These are phyloP conservation scores for Limenitis camilla DNA, from an alignment of 2,888 invertebrate species.

Conservation along the genomic window DNA sequence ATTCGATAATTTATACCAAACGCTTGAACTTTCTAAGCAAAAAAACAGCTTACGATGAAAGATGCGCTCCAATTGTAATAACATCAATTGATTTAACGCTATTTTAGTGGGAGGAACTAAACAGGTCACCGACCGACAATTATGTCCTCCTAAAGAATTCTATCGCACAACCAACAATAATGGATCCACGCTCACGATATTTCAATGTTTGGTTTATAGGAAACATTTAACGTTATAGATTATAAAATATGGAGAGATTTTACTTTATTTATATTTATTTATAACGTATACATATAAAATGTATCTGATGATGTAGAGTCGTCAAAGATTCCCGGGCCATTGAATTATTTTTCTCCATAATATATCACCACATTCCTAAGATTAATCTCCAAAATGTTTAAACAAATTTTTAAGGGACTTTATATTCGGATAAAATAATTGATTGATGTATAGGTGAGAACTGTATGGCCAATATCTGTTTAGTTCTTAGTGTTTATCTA, in stretches of 20 bases:
- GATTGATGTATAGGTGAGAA: too few species aligned
- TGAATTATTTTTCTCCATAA: too few species aligned
- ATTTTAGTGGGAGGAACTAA: constrained; percentile 70
- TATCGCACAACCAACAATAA: constrained; percentile 33
- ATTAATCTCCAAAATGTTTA: too few species aligned
- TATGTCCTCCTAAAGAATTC: constrained; percentile 66
- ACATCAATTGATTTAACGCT: constrained; percentile 73
- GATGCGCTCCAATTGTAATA: constrained; percentile 69
- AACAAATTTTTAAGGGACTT: too few species aligned
- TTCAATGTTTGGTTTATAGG: constrained; percentile 12
- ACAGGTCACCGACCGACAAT: constrained; percentile 70
- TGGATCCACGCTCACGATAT: constrained; percentile 27
- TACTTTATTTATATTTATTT: background rate
- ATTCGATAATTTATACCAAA: constrained; percentile 18
- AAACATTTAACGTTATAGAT: background rate
- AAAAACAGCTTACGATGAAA: constrained; percentile 49
- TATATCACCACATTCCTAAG: too few species aligned
- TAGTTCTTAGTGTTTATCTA: too few species aligned
- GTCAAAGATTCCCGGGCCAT: too few species aligned
- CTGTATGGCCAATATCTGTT: too few species aligned
- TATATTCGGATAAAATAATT: too few species aligned
- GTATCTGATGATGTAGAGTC: too few species aligned
- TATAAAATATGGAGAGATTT: too few species aligned
- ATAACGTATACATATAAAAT: too few species aligned
- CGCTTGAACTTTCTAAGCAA: constrained; percentile 38